These are phyloP conservation scores for Rhinichthys klamathensis DNA, from an alignment of 2,113 vertebrate species.

Conservation along the genomic window DNA sequence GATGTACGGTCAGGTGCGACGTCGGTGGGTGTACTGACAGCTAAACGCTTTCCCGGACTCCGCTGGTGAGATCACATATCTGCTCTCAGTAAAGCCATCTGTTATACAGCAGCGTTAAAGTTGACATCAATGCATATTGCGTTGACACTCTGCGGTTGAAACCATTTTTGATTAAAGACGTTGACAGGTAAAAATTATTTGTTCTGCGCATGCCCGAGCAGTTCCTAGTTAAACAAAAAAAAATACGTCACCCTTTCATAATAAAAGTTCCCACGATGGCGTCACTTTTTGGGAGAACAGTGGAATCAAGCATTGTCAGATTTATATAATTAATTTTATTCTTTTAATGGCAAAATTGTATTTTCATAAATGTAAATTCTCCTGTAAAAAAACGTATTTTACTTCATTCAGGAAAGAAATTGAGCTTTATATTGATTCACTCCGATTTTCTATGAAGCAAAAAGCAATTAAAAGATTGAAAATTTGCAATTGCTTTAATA, in stretches of 20 bases:
- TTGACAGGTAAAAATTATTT: slow-evolving; percentile 15
- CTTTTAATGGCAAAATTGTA: too few relatives aligned
- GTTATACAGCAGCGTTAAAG: not conserved
- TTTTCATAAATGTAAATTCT: too few relatives aligned
- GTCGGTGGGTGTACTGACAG: not conserved
- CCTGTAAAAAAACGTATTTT: too few relatives aligned
- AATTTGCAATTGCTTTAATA: too few relatives aligned
- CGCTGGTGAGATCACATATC: slow-evolving; percentile 27
- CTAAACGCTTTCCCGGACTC: not conserved
- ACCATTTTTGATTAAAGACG: slow-evolving; percentile 33
- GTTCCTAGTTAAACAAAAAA: not conserved
- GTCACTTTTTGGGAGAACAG: too few relatives aligned
- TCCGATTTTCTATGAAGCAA: too few relatives aligned
- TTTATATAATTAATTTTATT: too few relatives aligned
- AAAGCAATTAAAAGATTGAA: too few relatives aligned
- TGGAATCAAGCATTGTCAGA: too few relatives aligned
- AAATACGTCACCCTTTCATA: slow-evolving; percentile 5
- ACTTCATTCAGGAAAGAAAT: too few relatives aligned
- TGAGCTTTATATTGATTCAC: too few relatives aligned
- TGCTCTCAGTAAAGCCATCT: slow-evolving; percentile 9
- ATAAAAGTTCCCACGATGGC: not conserved
- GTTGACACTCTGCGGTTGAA: not conserved
- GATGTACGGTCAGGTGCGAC: not conserved
- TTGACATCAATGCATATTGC: not conserved
- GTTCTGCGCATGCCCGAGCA: slow-evolving; percentile 10